Evolutionary conservation across 2,797 vertebrate genomes (phyloP), one percentile per base, ranked within the genome.

Genomic region (Poecilia wingei): DNA sequence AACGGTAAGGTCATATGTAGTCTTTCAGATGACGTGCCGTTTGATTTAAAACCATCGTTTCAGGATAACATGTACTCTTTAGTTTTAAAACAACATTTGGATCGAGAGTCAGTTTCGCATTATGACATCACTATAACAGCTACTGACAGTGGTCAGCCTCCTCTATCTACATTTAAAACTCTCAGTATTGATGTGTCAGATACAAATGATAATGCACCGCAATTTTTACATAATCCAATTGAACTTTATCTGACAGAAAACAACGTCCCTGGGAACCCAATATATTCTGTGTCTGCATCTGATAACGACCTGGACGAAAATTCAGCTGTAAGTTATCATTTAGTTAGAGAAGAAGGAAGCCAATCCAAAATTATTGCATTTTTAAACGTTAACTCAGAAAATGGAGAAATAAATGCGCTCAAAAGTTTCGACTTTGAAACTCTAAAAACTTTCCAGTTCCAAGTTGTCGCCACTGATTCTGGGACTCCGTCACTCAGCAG

Each of bases 231-330:
- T 0, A 93, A 87, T 82, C 93, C 94, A 1, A 57, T 94, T 46
- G 90, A 92, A 57, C 78, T 95, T 10, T 95, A 95, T 36, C 66
- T 96, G 20, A 5, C 72, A 64, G 95, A 96, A 25, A 96, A 96
- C 53, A 96, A 95, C 10, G 18, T 72, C 0, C 91, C 93, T 1
- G 94, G 95, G 0, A 83, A 79, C 0, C 41, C 78, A 0, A 93
- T 96, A 64, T 87, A 89, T 55, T 87, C 90, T 0, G 80, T 95
- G 0, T 94, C 93, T 87, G 96, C 96, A 47, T 88, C 86, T 2
- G 97, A 98, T 91, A 93, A 92, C 8, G 97, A 97, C 46, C 84
- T 93, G 0, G 94, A 94, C 10, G 73, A 96, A 92, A 97, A 97
- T 64, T 94, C 96, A 0, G 93, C 91, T 2, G 84, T 97, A 84